Percentiles rank a stretch among this genome's conserved stretches.
Evolutionary conservation across 2,797 vertebrate genomes (phyloP).

Genomic region (Nannoperca australis): DNA sequence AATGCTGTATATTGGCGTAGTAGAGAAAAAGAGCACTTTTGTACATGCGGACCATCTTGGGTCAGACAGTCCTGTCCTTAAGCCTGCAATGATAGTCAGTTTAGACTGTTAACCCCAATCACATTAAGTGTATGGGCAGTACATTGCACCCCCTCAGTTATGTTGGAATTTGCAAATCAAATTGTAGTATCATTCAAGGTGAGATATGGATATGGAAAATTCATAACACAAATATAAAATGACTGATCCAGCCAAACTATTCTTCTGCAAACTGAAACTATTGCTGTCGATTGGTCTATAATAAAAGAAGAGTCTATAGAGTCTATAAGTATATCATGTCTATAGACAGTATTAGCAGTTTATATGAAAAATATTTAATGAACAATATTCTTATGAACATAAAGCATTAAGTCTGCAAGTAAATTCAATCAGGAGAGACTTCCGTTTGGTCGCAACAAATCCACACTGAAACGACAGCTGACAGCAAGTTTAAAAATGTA

Average conservation of each 20-base stretch:
- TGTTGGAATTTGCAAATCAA: not conserved
- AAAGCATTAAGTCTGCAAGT: not conserved
- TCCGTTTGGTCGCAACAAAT: no score
- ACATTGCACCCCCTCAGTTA: not conserved
- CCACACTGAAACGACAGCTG: no score
- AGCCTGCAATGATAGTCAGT: slow-evolving; percentile 13
- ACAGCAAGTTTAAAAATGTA: no score
- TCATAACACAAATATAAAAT: not conserved
- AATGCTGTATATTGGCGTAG: not conserved
- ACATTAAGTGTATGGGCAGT: not conserved
- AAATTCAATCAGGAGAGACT: no score
- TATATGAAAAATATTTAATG: not conserved
- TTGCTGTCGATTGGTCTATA: not conserved
- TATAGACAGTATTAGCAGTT: not conserved
- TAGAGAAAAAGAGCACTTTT: not conserved
- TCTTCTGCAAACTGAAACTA: not conserved
- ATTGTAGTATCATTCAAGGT: not conserved
- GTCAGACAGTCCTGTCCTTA: not conserved
- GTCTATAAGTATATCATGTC: no score
- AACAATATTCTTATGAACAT: not conserved
- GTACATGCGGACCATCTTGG: slow-evolving; percentile 2
- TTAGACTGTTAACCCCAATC: not conserved
- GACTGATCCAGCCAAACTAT: not conserved
- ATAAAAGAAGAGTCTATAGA: not conserved
- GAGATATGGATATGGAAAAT: not conserved